Base-by-base conservation (phyloP, 2,113 vertebrate genomes). In the Cheilinus undulatus region DNA sequence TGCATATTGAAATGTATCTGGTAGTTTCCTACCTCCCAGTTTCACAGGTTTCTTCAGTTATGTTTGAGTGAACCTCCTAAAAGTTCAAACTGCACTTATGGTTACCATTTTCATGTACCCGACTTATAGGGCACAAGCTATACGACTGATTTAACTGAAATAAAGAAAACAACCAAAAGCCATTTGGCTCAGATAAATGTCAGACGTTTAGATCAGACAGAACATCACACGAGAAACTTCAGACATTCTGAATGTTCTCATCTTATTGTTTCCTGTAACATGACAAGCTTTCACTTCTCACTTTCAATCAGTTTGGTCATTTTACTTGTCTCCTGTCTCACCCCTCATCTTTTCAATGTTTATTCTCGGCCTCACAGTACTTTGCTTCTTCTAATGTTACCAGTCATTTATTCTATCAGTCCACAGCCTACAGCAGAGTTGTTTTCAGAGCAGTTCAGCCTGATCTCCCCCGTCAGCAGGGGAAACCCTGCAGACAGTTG, bases 321-420 rank as follows among this genome's bases (percentile, higher is more conserved):
- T 75, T 81, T 51, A 24, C 56, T 20, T 49, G 64, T 60, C 72
- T 69, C 26, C 34, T 22, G 32, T 53, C 51, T 22, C 23, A 23
- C 12, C 54, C 23, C 24, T 64, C 49, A 65, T 72, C 51, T 53
- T 14, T 62, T 66, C 24, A 8, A 27, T 43, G 51, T 52, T 72
- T 26, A n/a, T 26, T 42, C 10, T 40, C 15, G 20, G 15, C 10
- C 62, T 14, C 52, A 11, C 43, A 6, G 13, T 46, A 48, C 22
- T 62, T 69, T 43, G 45, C 30, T 53, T 67, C 51, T 76, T 62
- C 70, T 82, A 74, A 70, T 54, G 50, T 86, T 84, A 80, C 74
- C 65, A 69, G 48, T 48, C 13, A 71, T 86, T 80, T 78, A 73
- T 62, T 78, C 69, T 28, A 3, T 73, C 58, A 58, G 17, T 63